Evolutionary conservation across 2,888 invertebrate species (phyloP).

Genomic region (Mystacides longicornis): DNA sequence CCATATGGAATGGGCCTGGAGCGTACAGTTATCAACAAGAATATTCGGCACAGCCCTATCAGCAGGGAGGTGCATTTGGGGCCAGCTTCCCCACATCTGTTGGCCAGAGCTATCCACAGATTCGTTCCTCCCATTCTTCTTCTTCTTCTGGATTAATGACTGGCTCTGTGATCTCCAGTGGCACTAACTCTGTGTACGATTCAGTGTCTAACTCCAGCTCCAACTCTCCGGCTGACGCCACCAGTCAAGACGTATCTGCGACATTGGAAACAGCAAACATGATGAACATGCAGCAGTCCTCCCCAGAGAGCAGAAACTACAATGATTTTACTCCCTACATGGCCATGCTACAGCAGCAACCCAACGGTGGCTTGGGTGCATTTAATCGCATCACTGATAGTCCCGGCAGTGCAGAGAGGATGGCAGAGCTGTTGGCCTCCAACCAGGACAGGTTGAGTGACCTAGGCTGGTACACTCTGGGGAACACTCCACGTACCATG

Average conservation of each 20-base stretch:
- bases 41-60: background rate
- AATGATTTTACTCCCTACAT: conserved; percentile 8
- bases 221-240: conserved; percentile 31
- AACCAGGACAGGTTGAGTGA: background rate
- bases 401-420: background rate
- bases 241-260: conserved; percentile 23
- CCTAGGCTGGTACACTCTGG: background rate
- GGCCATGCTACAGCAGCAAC: conserved; percentile 9
- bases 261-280: background rate
- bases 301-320: conserved; percentile 7
- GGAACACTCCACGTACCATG: background rate
- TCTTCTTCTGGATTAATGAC: conserved; percentile 15
- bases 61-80: background rate
- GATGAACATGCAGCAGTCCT: background rate
- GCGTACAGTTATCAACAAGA: background rate
- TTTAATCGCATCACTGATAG: conserved; percentile 6
- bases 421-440: conserved; percentile 2
- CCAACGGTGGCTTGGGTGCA: background rate
- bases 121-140: conserved; percentile 15
- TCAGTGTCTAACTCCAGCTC: conserved; percentile 25
- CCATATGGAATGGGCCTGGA: background rate
- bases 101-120: background rate
- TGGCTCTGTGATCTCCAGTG: conserved; percentile 14
- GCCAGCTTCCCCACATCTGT: background rate
- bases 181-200: conserved; percentile 22